A percentile compares a stretch with the other conserved stretches of the same genome.
Conservation (phyloP, 2,888 invertebrate genomes). For the Chrysina gloriosa region DNA sequence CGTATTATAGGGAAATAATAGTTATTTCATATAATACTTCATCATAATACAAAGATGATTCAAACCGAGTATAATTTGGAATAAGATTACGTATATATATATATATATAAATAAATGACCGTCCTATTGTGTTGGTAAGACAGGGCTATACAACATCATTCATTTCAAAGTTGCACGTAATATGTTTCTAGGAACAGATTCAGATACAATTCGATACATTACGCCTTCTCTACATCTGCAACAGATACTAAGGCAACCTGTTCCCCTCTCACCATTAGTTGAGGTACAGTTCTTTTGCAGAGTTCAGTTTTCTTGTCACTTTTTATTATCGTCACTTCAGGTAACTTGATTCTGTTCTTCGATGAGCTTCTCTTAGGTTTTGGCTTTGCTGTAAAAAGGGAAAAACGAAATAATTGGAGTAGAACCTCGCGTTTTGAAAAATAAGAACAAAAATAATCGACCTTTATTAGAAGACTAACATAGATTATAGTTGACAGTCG, state of each 20-base stretch:
- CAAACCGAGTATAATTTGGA: no score
- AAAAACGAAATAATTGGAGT: not conserved
- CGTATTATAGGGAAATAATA: no score
- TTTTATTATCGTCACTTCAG: slow-evolving; percentile 69
- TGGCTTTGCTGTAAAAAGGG: not conserved
- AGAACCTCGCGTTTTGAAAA: not conserved
- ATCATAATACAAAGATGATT: no score
- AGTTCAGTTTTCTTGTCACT: slow-evolving; percentile 73
- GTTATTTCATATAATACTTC: no score
- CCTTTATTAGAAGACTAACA: not conserved
- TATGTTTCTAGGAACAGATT: no score
- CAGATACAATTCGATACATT: no score
- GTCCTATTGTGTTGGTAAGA: no score
- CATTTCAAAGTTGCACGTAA: no score
- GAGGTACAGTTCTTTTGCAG: slow-evolving; percentile 75
- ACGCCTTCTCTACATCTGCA: not conserved
- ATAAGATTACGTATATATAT: no score
- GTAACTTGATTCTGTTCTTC: slow-evolving; percentile 52
- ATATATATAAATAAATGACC: no score
- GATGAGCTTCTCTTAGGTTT: not conserved
- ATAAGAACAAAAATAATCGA: not conserved
- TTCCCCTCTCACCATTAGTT: slow-evolving; percentile 81
- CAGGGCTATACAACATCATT: no score
- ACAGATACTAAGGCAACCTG: slow-evolving; percentile 71
- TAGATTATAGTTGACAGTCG: not conserved